Evolutionary conservation across 2,888 invertebrate species (phyloP).

Genomic region (Seira musarum): DNA sequence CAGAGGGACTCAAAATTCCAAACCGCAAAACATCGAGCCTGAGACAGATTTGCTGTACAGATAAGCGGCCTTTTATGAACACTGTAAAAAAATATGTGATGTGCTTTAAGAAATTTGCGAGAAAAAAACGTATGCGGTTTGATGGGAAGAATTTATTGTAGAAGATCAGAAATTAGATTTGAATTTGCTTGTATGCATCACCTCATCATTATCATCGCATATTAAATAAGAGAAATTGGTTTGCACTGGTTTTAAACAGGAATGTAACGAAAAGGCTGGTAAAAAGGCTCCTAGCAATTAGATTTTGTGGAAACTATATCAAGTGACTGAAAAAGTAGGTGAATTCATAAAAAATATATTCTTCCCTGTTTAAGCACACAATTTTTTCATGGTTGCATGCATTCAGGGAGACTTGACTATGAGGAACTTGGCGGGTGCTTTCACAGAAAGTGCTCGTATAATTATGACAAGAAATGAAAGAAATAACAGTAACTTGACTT

Average conservation of each 20-base stretch:
- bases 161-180: neutral
- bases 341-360: too few relatives aligned
- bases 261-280: too few relatives aligned
- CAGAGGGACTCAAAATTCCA: neutral
- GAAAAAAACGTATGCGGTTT: neutral
- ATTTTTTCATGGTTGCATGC: too few relatives aligned
- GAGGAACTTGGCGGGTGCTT: too few relatives aligned
- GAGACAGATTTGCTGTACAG: neutral
- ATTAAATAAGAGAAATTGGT: conserved; percentile 19
- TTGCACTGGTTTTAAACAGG: conserved; percentile 15
- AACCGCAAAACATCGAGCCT: neutral
- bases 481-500: too few relatives aligned
- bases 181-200: neutral
- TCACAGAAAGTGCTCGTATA: too few relatives aligned
- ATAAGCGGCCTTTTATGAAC: neutral
- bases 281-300: too few relatives aligned
- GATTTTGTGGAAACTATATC: too few relatives aligned
- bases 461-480: too few relatives aligned
- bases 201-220: neutral
- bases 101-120: neutral
- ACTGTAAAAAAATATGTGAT: conserved; percentile 18
- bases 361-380: too few relatives aligned
- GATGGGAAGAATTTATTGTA: neutral
- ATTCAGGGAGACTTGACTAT: too few relatives aligned
- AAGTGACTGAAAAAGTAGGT: too few relatives aligned